Base-by-base conservation (phyloP, 2,113 vertebrate genomes). In the Manacus vitellinus region DNA sequence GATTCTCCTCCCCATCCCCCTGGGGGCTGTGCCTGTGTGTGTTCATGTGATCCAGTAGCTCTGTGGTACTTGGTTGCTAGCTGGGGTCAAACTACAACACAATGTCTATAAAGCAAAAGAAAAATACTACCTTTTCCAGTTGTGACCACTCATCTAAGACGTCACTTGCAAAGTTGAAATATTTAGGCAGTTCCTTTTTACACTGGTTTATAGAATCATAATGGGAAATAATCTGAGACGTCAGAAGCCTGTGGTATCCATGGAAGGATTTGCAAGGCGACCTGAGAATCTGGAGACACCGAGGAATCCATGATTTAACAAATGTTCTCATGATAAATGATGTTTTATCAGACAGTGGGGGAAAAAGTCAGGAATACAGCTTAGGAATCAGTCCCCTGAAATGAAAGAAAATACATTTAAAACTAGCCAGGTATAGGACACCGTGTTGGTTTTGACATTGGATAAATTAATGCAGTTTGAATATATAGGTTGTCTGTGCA, bases 101-200 rank as follows among this genome's bases (percentile, higher is more conserved):
- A 52, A 22, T 5, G 4, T 19, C 51, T 83, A 33, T 4, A 49
- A 73, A 74, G 1, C 8, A 59, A 43, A 59, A 91, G 51, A 56
- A 56, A 89, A 91, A 86, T 35, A 19, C 14, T 89, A 99, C 98
- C 98, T 99, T 98, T 85, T 98, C 98, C 85, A 97, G 94, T 28
- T 85, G 93, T 6, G 95, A 85, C 99, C 98, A 99, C 30, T 94
- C 51, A 31, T 98, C 98, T 52, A 99, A 93, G 68, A 98, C 94
- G 41, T 99, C 98, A 19, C 96, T 97, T 47, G 98, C 98, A 89
- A 99, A 99, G 92, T 99, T 99, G 96, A 99, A 99, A 83, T 97
- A 95, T 62, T 98, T 88, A 2, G 98, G 98, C 43, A 98, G 86
- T 3, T 97, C 94, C 41, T 93, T 96, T 51, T 94, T 97, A 15